phyloP scores from a whole-genome alignment of 2,888 invertebrate species.

The Melanchra persicariae region DNA sequence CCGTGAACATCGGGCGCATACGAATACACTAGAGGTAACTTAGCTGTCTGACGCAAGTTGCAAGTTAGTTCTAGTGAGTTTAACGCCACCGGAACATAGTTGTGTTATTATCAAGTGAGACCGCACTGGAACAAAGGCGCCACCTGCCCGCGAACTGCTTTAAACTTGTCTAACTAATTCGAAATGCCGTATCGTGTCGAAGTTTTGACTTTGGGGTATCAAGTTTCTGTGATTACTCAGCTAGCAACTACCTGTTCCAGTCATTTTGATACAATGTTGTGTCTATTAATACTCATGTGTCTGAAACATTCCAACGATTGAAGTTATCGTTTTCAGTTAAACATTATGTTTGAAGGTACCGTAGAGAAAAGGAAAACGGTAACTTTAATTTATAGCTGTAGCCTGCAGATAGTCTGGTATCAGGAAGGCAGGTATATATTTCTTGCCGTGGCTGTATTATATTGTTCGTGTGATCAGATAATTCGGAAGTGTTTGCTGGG shows the following conservation, averaged over 20 bases:
- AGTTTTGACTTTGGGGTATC: constrained; percentile 76
- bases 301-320: neutral
- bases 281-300: constrained; percentile 12
- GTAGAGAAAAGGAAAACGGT: constrained; percentile 33
- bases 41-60: constrained; percentile 72
- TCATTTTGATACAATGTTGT: constrained; percentile 56
- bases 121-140: constrained; percentile 77
- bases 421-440: constrained; percentile 61
- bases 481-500: constrained; percentile 73
- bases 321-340: constrained; percentile 18
- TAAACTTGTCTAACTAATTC: constrained; percentile 79
- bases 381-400: constrained; percentile 34
- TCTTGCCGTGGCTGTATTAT: constrained; percentile 58
- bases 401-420: constrained; percentile 46
- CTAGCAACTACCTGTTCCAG: constrained; percentile 65
- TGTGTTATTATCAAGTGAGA: constrained; percentile 79
- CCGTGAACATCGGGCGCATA: constrained; percentile 66
- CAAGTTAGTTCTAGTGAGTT: constrained; percentile 73
- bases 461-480: constrained; percentile 79
- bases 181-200: constrained; percentile 76
- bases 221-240: constrained; percentile 74
- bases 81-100: constrained; percentile 73
- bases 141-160: constrained; percentile 78
- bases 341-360: constrained; percentile 11
- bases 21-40: constrained; percentile 66